Evolutionary conservation across 1,140 invertebrate species (phyloP), one percentile per base, ranked within the genome.

Genomic region (Lasaia peninsularis): DNA sequence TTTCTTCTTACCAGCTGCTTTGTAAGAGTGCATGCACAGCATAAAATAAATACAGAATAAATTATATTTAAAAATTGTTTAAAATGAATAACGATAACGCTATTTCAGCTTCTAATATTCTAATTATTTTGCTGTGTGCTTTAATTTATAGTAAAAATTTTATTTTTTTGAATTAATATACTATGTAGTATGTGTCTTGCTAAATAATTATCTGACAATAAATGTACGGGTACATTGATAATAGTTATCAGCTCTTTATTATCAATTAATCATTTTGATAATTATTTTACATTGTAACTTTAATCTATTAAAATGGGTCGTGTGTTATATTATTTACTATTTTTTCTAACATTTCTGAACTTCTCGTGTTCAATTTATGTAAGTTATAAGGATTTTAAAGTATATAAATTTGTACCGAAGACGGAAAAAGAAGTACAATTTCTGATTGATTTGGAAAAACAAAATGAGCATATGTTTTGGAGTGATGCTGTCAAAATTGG

Each of bases 381-480:
- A 44, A 79, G 51, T 12, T 91, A 82, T 51, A 69, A 88, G 12
- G 75, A 90, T 52, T 89, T 84, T 63, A 86, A 89, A 69, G 90
- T 92, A 1, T 91, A 84, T 52, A 73, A 89, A 58, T 59, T 91
- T 0, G 58, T 63, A 3, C 90, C 90, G 4, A 56, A 58, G 34
- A 75, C 71, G 1, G 59, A 78, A 5, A 59, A 78, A 16, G 58
- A 78, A 52, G 65, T 75, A 2, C 52, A 69, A 52, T 35, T 71
- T 44, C 55, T 80, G 0, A 65, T 49, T 6, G 67, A 71, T 5
- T 35, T 78, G 32, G 37, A 63, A 44, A 54, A 70, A 28, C 11
- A 69, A 37, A 57, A 63, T 54, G 65, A 65, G 33, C 73, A 66
- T 56, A 12, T 58, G 0, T 79, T 76, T 58, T 79, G 74, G 74